A percentile compares a stretch with the other conserved stretches of the same genome.
Conservation (phyloP, 2,888 invertebrate genomes). For the Laspeyria flexula region DNA sequence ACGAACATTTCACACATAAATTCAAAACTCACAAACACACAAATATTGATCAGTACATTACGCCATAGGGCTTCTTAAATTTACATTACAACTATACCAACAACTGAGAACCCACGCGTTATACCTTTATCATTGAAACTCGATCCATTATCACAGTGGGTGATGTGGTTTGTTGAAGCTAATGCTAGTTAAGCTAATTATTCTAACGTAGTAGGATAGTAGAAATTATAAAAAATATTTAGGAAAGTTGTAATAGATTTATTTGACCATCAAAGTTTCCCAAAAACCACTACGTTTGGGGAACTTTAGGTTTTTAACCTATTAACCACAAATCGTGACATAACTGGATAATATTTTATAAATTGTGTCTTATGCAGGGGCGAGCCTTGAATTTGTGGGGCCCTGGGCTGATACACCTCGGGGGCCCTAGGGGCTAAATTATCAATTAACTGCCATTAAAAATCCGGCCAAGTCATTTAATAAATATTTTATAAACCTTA, state of each 20-base stretch:
- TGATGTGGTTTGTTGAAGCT: slow-evolving; percentile 69
- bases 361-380: too few species aligned
- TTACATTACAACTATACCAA: slow-evolving; percentile 62
- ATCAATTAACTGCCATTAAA: too few species aligned
- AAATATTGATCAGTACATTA: slow-evolving; percentile 23
- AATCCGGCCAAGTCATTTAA: too few species aligned
- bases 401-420: too few species aligned
- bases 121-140: slow-evolving; percentile 60
- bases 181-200: slow-evolving; percentile 50
- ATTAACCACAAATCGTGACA: too few species aligned
- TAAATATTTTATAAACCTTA: too few species aligned
- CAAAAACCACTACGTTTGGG: too few species aligned
- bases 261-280: too few species aligned
- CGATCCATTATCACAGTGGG: slow-evolving; percentile 83
- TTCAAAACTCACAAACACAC: background rate
- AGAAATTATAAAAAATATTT: background rate
- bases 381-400: too few species aligned
- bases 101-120: slow-evolving; percentile 67
- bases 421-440: too few species aligned
- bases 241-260: background rate
- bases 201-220: slow-evolving; percentile 29
- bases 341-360: too few species aligned
- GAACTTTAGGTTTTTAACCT: too few species aligned
- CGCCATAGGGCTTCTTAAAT: slow-evolving; percentile 28
- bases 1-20: background rate